Evolutionary conservation across 2,113 vertebrate genomes (phyloP), one percentile per base, ranked within the genome.

Genomic region (Prietella phreatophila): DNA sequence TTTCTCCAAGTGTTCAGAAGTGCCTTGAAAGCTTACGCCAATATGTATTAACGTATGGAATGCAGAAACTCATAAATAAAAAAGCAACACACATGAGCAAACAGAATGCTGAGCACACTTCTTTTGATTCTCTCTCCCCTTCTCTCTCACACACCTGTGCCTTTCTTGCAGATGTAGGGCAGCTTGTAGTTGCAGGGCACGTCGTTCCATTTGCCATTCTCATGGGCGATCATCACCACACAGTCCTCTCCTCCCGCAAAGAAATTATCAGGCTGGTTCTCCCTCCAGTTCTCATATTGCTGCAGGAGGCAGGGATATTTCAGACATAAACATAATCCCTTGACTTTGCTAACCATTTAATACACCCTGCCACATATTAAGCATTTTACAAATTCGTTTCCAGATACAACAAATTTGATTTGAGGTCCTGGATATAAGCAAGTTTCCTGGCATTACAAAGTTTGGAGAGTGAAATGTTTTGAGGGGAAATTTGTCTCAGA

Each of bases 141-240:
- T 83, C 42, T 86, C 86, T 27, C 71, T 15, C 33, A 93, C 96
- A 88, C 94, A 99, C 98, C 98, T 96, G 98, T 99, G 94, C 97
- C 97, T 84, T 99, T 99, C 95, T 99, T 99, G 95, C 98, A 99
- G 94, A 99, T 96, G 25, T 99, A 99, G 83, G 98, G 97, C 92
- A 99, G 96, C 90, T 99, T 99, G 95, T 99, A 99, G 95, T 99
- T 99, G 95, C 98, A 99, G 85, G 98, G 98, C 25, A 99, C 98
- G 0, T 99, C 98, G 0, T 99, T 99, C 98, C 98, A 99, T 90
- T 96, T 98, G 81, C 97, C 97, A 0, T 96, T 97, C 93, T 99
- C 97, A 3, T 98, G 98, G 1, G 97, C 96, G 87, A 99, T 97
- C 95, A 98, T 97, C 71, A 99, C 98, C 93, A 99, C 97, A 0